Base-by-base conservation (phyloP, 2,113 vertebrate genomes). In the Hystrix brachyura region DNA sequence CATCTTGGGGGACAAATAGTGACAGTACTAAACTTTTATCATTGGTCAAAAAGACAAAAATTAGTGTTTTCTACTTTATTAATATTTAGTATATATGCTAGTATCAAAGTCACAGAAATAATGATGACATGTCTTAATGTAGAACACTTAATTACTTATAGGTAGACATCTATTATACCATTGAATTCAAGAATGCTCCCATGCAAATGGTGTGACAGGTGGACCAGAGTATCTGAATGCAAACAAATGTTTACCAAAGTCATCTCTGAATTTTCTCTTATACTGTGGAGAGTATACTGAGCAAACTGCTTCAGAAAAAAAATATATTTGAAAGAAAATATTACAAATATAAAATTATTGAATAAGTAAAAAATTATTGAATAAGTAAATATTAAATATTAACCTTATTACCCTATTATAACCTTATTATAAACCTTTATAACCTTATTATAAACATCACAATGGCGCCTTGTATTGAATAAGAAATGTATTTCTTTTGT, bases 261-360 rank as follows among this genome's bases (percentile, higher is more conserved):
- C 29, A 69, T 15, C 9, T 3, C 7, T n/a, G 29, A 3, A 10
- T 0, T 18, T 12, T 38, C 83, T 87, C 14, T 12, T 60, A 1
- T 1, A 65, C 34, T n/a, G n/a, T 0, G 6, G 14, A 74, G 7
- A 46, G 0, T 29, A 55, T 7, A 27, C 38, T 53, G 1, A n/a
- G 7, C 13, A 23, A 19, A 65, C 1, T 0, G 5, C 69, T 46
- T 84, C 14, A 53, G 69, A 79, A 84, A 74, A 78, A 96, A 90
- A 67, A 85, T 51, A 85, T 9, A 87, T 6, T 17, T 12, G 10
- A 91, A 91, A 53, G 5, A 91, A 92, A 74, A 29, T 1, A 60
- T 76, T n/a, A 14, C 15, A 84, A 62, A 65, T 17, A 27, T 85
- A 19, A 55, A 76, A 21, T 29, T 87, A 38, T 21, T 64, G 9